Base-by-base conservation (phyloP, 2,888 invertebrate genomes). In the Uropetala carovei region DNA sequence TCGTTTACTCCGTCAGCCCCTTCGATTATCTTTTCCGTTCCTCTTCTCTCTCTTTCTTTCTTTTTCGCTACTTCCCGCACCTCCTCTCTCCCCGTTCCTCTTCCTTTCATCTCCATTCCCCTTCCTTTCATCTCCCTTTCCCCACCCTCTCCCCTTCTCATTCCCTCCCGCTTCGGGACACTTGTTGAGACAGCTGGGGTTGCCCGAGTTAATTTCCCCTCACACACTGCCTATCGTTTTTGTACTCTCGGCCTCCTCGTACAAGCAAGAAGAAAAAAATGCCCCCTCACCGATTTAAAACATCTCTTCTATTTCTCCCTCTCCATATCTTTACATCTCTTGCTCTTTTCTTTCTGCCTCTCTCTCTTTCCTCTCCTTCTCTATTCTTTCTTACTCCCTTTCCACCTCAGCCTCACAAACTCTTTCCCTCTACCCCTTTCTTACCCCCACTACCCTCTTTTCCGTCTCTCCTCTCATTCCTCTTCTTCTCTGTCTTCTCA, bases 141-240 rank as follows among this genome's bases (percentile, higher is more conserved):
- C 27, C 27, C 86, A 59, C 60, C 8, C 16, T 30, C 27, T 16
- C 16, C 16, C 0, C 30, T 30, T 64, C 58, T 8, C 59, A 8
- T 18, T 16, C 30, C 60, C 60, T 30, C 18, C 30, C 64, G 11
- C n/a, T 56, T 18, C 13, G 89, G 68, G 68, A 89, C 89, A 89
- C 89, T 89, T 89, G 89, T 89, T 89, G 89, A 64, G 89, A 89
- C 89, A 89, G 89, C 89, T 89, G 89, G 64, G 86, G 22, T 89
- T 89, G 64, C 43, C 60, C 89, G 60, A 60, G 59, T 86, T 86
- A 13, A 86, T 60, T 86, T 18, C 9, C 60, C 60, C 60, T 30
- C 86, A 16, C 82, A 30, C 82, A 16, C 82, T 57, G n/a, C 83
- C 18, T 60, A 27, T 59, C 43, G 86, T 60, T 60, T 60, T 30